A percentile compares a stretch with the other conserved stretches of the same genome.
These are phyloP conservation scores for Botia kubotai DNA, from an alignment of 2,797 vertebrate genomes.

Conservation along the genomic window DNA sequence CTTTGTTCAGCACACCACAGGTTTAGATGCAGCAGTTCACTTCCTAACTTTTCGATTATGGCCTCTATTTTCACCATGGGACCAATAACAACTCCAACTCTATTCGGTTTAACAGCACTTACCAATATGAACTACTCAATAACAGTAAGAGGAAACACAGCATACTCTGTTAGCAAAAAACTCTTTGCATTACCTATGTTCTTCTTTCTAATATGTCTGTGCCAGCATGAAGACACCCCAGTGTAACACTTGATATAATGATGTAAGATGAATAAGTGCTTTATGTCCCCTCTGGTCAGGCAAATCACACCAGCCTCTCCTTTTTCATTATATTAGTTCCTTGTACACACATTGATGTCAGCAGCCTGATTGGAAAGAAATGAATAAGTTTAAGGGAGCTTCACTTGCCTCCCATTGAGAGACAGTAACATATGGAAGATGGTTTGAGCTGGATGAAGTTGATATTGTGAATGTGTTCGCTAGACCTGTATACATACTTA, in stretches of 20 bases:
- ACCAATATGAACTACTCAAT: slow-evolving; percentile 78
- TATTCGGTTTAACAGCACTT: slow-evolving; percentile 80
- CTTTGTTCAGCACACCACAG: slow-evolving; percentile 48
- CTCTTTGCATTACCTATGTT: slow-evolving; percentile 74
- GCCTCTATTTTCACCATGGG: slow-evolving; percentile 72
- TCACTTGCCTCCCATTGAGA: slow-evolving; percentile 10
- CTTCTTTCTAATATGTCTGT: slow-evolving; percentile 68
- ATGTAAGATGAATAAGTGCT: slow-evolving; percentile 67
- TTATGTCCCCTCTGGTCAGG: slow-evolving; percentile 51
- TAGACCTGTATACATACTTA: slow-evolving; percentile 24
- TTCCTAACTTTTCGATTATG: slow-evolving; percentile 77
- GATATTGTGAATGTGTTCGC: slow-evolving; percentile 13
- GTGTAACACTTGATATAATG: slow-evolving; percentile 75
- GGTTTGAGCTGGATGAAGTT: slow-evolving; percentile 39
- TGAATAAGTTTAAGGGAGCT: slow-evolving; percentile 16
- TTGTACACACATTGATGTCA: slow-evolving; percentile 26
- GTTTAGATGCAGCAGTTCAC: slow-evolving; percentile 49
- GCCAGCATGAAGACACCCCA: slow-evolving; percentile 69
- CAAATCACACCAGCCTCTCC: slow-evolving; percentile 47
- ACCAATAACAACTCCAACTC: slow-evolving; percentile 74
- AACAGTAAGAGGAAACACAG: slow-evolving; percentile 68
- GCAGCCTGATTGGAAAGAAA: slow-evolving; percentile 50
- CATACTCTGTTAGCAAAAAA: slow-evolving; percentile 67
- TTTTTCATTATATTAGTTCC: slow-evolving; percentile 38
- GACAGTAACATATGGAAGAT: slow-evolving; percentile 56